phyloP scores from a whole-genome alignment of 2,797 vertebrate genomes.

The Labeo calbasu region DNA sequence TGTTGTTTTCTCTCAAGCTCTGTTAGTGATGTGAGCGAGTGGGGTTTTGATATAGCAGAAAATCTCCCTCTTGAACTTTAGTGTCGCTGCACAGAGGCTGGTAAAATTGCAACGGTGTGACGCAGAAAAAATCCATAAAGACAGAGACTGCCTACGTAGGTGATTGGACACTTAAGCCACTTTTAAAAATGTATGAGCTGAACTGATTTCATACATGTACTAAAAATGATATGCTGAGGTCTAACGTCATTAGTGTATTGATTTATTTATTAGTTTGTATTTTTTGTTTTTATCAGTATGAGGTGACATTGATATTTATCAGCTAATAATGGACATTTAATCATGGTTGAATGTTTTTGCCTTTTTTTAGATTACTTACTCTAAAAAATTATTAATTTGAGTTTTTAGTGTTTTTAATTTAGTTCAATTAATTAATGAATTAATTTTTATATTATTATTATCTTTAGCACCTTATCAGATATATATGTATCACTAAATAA shows the following conservation, averaged over 20 bases:
- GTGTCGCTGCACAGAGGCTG: neutral
- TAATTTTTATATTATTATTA: neutral
- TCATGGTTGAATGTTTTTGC: neutral
- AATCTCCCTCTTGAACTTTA: conserved; percentile 27
- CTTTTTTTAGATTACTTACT: neutral
- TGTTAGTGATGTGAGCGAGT: conserved; percentile 28
- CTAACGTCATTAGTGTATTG: neutral
- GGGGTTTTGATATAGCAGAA: conserved; percentile 31
- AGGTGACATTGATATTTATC: neutral
- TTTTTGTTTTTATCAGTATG: neutral
- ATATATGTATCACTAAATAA: no score
- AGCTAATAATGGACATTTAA: neutral
- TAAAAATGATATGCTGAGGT: neutral
- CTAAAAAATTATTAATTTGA: neutral
- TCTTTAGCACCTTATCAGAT: neutral
- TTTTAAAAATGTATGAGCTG: neutral
- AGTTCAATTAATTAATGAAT: no score
- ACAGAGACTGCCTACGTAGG: neutral
- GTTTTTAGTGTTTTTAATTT: neutral
- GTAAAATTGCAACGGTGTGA: neutral
- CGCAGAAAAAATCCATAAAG: neutral
- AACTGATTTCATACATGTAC: conserved; percentile 8
- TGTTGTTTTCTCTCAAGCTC: conserved; percentile 40
- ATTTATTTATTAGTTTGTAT: neutral
- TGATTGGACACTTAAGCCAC: neutral